Base-by-base conservation (phyloP, 2,888 invertebrate genomes). In the Drosophila merina region DNA sequence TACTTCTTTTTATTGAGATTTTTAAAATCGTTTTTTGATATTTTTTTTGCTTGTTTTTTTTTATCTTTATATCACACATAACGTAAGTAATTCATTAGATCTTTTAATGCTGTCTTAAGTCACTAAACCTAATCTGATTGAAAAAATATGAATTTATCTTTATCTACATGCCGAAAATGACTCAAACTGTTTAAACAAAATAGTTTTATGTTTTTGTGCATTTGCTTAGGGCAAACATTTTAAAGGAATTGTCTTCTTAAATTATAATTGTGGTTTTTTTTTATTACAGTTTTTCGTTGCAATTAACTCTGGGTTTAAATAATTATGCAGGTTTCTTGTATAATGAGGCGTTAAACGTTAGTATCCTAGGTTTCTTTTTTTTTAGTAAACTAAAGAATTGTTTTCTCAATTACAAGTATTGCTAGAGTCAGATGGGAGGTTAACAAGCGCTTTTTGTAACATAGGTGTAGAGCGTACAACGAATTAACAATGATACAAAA, bases 1-100 rank as follows among this genome's bases (percentile, higher is more conserved):
- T 89, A 89, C 90, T 89, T 88, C 88, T 85, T 89, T 88, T 89
- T 89, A 83, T 86, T 89, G 63, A 86, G 79, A 78, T 84, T 88
- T 89, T 89, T 77, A 72, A 74, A 77, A 75, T 73, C 79, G 67
- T 80, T 77, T 78, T 85, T 72, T 76, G 72, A 75, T 84, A 78
- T 87, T 89, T 86, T 86, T 82, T 86, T 86, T 74, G 54, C 20
- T 20, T 20, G 20, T 20, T 48, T 80, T 59, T 51, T 74, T 75
- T 47, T 68, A 75, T 77, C 74, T 84, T 89, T 89, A 89, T 89
- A 89, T 89, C 89, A 89, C 89, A 89, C 89, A 79, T 76, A 89
- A 88, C 84, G 86, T 84, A 88, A 84, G 78, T 77, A 86, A 86
- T 86, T 36, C 64, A 66, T 66, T 67, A 75, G 59, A 72, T 60